phyloP scores from a whole-genome alignment of 2,888 invertebrate species.

The Thecocarcelia acutangulata region DNA sequence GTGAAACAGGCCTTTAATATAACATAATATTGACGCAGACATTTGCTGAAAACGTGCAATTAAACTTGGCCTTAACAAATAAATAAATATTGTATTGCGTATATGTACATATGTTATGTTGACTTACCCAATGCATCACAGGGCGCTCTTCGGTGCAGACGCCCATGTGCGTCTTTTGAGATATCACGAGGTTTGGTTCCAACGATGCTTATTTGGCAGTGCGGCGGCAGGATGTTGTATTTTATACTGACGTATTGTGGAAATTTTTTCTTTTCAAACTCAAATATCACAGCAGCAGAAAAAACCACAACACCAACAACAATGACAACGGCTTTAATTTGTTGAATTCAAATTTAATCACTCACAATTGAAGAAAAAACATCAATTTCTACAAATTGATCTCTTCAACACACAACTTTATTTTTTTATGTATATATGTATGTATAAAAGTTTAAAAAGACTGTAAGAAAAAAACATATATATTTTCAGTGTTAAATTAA shows the following conservation, averaged over 20 bases:
- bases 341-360: background rate
- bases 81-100: too few relatives aligned
- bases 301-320: background rate
- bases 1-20: too few relatives aligned
- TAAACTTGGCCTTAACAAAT: too few relatives aligned
- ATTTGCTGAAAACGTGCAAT: too few relatives aligned
- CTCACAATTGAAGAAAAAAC: background rate
- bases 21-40: too few relatives aligned
- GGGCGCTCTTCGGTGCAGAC: constrained; percentile 93
- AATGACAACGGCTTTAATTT: constrained; percentile 20
- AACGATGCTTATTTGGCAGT: constrained; percentile 77
- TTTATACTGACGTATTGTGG: constrained; percentile 63
- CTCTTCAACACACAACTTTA: too few relatives aligned
- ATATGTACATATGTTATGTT: too few relatives aligned
- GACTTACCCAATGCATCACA: constrained; percentile 94
- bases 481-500: background rate
- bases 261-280: constrained; percentile 46
- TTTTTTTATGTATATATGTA: too few relatives aligned
- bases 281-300: constrained; percentile 1
- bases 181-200: constrained; percentile 81
- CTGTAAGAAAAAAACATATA: background rate
- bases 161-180: constrained; percentile 89
- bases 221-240: constrained; percentile 69
- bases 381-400: constrained; percentile 20
- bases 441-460: constrained; percentile 17